phyloP scores from a whole-genome alignment of 2,797 vertebrate species.

The Molossus alvarezi region DNA sequence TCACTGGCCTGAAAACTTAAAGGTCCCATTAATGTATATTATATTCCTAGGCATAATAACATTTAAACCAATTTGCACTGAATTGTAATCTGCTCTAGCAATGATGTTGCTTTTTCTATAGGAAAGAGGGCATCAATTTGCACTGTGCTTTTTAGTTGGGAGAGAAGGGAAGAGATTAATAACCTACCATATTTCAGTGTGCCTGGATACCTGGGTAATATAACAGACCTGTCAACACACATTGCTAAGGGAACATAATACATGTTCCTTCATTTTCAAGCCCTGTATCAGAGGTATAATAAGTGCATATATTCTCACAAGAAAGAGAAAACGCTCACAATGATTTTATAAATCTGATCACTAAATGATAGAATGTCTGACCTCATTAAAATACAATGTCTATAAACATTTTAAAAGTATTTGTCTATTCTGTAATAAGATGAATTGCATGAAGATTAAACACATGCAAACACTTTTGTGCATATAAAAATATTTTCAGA shows the following conservation, averaged over 20 bases:
- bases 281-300: slow-evolving; percentile 56
- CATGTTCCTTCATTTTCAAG: slow-evolving; percentile 78
- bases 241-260: slow-evolving; percentile 64
- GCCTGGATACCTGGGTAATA: slow-evolving; percentile 35
- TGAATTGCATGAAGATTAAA: slow-evolving; percentile 68
- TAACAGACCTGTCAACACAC: slow-evolving; percentile 52
- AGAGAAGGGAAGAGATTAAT: neutral
- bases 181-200: slow-evolving; percentile 63
- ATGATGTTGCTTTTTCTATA: slow-evolving; percentile 53
- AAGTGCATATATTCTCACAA: slow-evolving; percentile 77
- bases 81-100: slow-evolving; percentile 22
- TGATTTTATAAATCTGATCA: slow-evolving; percentile 77
- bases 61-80: slow-evolving; percentile 35
- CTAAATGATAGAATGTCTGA: slow-evolving; percentile 67
- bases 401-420: slow-evolving; percentile 58
- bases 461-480: slow-evolving; percentile 60
- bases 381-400: slow-evolving; percentile 58
- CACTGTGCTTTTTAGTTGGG: neutral
- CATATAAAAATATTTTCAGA: slow-evolving; percentile 42
- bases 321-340: slow-evolving; percentile 46
- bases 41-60: neutral
- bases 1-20: slow-evolving; percentile 2
- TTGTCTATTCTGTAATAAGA: slow-evolving; percentile 38
- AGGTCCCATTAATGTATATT: neutral
- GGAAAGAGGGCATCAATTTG: slow-evolving; percentile 19